Percentiles rank a stretch among this genome's conserved stretches.
These are phyloP conservation scores for Sphaerodactylus townsendi DNA, from an alignment of 2,113 vertebrate genomes.

Conservation along the genomic window DNA sequence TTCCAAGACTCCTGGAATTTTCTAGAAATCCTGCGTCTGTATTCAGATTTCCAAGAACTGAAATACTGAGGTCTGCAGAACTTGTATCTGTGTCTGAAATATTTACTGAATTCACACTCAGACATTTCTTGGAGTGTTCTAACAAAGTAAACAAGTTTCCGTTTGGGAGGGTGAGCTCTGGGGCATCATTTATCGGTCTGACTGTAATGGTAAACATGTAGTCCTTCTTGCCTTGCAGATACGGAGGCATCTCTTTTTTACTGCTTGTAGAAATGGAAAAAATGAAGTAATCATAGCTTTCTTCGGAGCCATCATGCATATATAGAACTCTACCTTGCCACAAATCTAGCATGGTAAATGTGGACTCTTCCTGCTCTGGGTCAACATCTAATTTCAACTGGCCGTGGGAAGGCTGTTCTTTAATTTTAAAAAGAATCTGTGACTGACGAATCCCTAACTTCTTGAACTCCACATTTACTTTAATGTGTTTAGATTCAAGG, in stretches of 20 bases:
- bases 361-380: conserved; percentile 68
- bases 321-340: conserved; percentile 84
- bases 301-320: conserved; percentile 88
- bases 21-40: conserved; percentile 87
- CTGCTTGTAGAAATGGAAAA: conserved; percentile 82
- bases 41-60: conserved; percentile 85
- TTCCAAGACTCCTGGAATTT: conserved; percentile 75
- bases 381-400: conserved; percentile 79
- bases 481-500: conserved; percentile 85
- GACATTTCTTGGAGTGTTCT: conserved; percentile 85
- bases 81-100: conserved; percentile 83
- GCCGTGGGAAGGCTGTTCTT: conserved; percentile 78
- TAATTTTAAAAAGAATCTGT: conserved; percentile 84
- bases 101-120: conserved; percentile 78
- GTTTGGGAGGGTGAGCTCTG: conserved; percentile 81
- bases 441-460: conserved; percentile 82
- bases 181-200: conserved; percentile 85
- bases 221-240: conserved; percentile 74
- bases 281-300: conserved; percentile 80
- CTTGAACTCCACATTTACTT: conserved; percentile 82
- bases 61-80: conserved; percentile 73
- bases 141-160: conserved; percentile 85
- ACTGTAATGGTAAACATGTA: conserved; percentile 81
- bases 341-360: conserved; percentile 86
- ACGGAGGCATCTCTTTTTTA: conserved; percentile 74